These are phyloP conservation scores for Leptinotarsa peninsularis DNA, from an alignment of 2,888 invertebrate species.

Conservation along the genomic window DNA sequence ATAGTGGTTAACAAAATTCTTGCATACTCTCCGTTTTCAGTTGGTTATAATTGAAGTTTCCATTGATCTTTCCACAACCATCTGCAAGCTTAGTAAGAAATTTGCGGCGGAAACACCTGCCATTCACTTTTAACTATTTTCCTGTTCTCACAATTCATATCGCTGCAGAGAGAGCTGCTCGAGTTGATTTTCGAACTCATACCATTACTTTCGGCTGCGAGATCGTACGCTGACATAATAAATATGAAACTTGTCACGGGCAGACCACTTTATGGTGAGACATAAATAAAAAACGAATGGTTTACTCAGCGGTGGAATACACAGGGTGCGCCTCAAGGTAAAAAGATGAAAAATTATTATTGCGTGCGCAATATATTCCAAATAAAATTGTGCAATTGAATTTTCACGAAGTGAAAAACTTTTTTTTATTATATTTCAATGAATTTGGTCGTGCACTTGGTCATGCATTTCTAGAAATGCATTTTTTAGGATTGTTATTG, in stretches of 20 bases:
- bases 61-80: no score
- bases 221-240: conserved; percentile 42
- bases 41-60: no score
- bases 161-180: not conserved
- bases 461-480: no score
- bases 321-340: conserved; percentile 13
- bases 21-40: no score
- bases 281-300: conserved; percentile 20
- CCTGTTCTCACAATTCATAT: no score
- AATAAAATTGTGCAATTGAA: not conserved
- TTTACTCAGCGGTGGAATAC: not conserved
- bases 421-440: no score
- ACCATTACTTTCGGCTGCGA: conserved; percentile 12
- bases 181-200: conserved; percentile 18
- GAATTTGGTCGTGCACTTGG: no score
- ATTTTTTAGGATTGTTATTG: no score
- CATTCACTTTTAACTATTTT: no score
- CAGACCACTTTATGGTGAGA: conserved; percentile 46
- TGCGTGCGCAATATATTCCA: not conserved
- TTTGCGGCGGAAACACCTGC: no score
- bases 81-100: no score
- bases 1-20: no score
- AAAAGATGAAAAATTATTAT: conserved; percentile 39
- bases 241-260: conserved; percentile 53
- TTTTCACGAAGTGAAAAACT: not conserved